Evolutionary conservation across 1,140 invertebrate species (phyloP).

Genomic region (Drosophila kohkoa): DNA sequence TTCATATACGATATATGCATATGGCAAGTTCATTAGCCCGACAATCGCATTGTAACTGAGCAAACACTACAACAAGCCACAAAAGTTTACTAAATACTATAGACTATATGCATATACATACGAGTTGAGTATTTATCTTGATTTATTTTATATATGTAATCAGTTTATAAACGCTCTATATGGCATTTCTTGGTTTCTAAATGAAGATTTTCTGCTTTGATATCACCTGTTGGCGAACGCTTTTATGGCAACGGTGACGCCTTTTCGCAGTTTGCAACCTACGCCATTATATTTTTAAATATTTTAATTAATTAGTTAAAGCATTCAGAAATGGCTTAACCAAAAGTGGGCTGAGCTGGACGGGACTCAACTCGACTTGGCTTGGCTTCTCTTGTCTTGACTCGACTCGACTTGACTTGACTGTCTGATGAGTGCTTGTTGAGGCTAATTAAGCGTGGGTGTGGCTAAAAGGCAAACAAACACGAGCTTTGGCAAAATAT

Average conservation of each 20-base stretch:
- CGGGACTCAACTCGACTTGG: not conserved
- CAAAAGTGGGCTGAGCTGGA: constrained; percentile 28
- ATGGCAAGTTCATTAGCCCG: constrained; percentile 58
- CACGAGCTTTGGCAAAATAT: constrained; percentile 1
- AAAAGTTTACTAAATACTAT: constrained; percentile 3
- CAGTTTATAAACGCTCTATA: constrained; percentile 31
- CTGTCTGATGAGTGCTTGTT: constrained; percentile 21
- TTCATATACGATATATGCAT: constrained; percentile 23
- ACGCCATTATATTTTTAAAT: constrained; percentile 47
- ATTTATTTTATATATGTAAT: constrained; percentile 42
- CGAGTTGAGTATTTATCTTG: constrained; percentile 22
- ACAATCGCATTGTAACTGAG: constrained; percentile 14
- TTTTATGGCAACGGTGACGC: constrained; percentile 56
- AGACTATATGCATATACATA: constrained; percentile 16
- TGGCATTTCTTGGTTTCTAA: constrained; percentile 51
- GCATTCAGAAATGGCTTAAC: constrained; percentile 29
- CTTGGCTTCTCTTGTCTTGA: constrained; percentile 8
- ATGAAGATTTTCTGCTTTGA: constrained; percentile 53
- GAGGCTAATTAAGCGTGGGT: constrained; percentile 28
- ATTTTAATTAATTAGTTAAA: constrained; percentile 57
- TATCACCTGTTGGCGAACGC: constrained; percentile 36
- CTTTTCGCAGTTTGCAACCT: constrained; percentile 50
- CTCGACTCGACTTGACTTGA: constrained; percentile 4
- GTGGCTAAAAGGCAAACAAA: constrained; percentile 31
- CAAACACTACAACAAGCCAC: constrained; percentile 10